phyloP scores from a whole-genome alignment of 1,140 invertebrate genomes.

The Leptinotarsa defecta region DNA sequence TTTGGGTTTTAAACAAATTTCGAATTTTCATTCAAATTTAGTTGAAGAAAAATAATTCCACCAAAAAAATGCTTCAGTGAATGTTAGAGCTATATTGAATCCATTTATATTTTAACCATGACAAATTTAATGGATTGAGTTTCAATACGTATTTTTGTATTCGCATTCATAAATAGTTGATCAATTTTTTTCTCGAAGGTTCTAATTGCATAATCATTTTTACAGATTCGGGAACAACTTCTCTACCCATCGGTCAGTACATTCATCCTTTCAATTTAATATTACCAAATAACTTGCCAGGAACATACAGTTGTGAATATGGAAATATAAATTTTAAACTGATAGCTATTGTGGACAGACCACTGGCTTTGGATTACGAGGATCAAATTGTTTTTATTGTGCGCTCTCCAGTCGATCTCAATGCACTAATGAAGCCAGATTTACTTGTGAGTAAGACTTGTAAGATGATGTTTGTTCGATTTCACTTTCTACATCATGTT shows the following conservation, averaged over 20 bases:
- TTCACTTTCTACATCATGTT: no score
- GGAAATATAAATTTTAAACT: constrained; percentile 40
- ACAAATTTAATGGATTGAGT: no score
- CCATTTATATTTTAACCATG: no score
- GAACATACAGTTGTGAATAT: constrained; percentile 36
- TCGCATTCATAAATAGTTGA: no score
- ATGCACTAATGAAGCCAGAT: constrained; percentile 31
- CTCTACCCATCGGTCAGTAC: constrained; percentile 37
- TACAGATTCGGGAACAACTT: constrained; percentile 35
- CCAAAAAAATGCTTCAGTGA: no score
- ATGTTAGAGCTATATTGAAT: no score
- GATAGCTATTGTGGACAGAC: constrained; percentile 41
- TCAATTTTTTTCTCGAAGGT: not conserved
- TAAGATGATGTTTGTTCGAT: no score
- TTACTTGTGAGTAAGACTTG: constrained; percentile 31
- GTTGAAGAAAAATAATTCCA: no score
- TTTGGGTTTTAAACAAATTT: no score
- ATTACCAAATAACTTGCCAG: constrained; percentile 40
- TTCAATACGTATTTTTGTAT: no score
- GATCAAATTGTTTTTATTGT: constrained; percentile 39
- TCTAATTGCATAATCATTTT: constrained; percentile 20
- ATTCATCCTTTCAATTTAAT: constrained; percentile 40
- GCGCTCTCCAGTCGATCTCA: constrained; percentile 40
- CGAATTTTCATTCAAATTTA: no score
- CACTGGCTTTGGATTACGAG: constrained; percentile 42